Evolutionary conservation across 92 coral and sea anemone genomes (phyloP).

Genomic region (Nematostella vectensis): DNA sequence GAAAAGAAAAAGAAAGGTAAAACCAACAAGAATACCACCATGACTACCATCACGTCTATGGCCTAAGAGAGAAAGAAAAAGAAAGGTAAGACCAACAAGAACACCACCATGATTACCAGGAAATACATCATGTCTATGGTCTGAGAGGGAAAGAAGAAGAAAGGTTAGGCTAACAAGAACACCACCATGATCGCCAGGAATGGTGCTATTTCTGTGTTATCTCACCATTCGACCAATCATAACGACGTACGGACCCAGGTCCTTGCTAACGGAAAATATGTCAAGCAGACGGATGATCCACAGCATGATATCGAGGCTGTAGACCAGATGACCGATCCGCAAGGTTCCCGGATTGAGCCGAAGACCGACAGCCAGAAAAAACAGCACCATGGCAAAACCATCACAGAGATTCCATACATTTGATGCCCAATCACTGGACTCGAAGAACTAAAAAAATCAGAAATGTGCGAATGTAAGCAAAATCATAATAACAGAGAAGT

Average conservation of each 20-base stretch:
- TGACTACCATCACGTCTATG: no score
- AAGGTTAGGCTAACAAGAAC: no score
- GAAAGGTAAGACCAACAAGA: slow-evolving; percentile 70
- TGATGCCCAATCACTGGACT: slow-evolving; percentile 70
- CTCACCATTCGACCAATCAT: slow-evolving; percentile 89
- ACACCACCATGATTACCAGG: slow-evolving; percentile 68
- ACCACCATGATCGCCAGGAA: no score
- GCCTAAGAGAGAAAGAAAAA: no score
- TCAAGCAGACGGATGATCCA: slow-evolving; percentile 78
- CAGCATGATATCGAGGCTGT: slow-evolving; percentile 78
- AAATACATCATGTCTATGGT: slow-evolving; percentile 74
- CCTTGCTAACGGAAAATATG: slow-evolving; percentile 70
- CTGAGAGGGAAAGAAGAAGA: no score
- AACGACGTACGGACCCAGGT: slow-evolving; percentile 74
- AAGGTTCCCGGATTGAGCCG: slow-evolving; percentile 51
- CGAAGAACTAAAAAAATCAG: no score
- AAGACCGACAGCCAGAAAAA: slow-evolving; percentile 56
- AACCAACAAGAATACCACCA: slow-evolving; percentile 68
- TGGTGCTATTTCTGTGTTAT: no score
- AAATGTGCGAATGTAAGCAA: no score
- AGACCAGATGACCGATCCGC: slow-evolving; percentile 54
- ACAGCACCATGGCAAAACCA: slow-evolving; percentile 49
- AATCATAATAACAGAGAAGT: no score
- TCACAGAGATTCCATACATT: slow-evolving; percentile 75
- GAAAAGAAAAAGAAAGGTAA: no score